Evolutionary conservation across 2,888 invertebrate genomes (phyloP), one percentile per base, ranked within the genome.

Genomic region (Leucania comma): DNA sequence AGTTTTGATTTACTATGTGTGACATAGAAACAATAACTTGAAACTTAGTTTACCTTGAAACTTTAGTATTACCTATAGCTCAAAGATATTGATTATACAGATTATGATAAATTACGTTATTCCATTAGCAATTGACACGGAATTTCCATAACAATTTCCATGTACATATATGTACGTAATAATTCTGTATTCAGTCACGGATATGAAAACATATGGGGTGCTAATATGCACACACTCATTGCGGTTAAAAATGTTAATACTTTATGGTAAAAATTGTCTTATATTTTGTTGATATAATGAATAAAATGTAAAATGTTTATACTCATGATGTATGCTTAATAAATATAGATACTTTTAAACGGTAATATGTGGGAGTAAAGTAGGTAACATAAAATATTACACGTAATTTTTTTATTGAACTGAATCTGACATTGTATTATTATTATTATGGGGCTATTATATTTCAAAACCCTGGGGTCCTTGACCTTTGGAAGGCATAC

Each of bases 51-150:
- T 22, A 32, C 42, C 24, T 53, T 60, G 10, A 35, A 46, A 46
- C 24, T 9, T n/a, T 51, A 46, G 32, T 24, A 10, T 10, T 26
- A 26, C 24, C 9, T 24, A 20, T 26, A 42, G n/a, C 35, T 48
- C 10, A 58, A 48, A 57, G 24, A 32, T 58, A 38, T 42, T 35
- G 35, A 46, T 51, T 51, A 22, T 35, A 38, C 22, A 53, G 14
- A 63, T 63, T 20, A 60, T 67, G 32, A 42, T 63, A 54, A 24
- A 66, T 66, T 53, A 65, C 35, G 9, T 29, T 59, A 76, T 68
- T 74, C 82, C 85, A 89, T 87, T 89, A 89, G 57, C 67, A 59
- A 78, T 61, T 71, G 81, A 90, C 90, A 90, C 66, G 88, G 73
- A 74, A 88, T 85, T 74, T 84, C 89, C 86, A 89, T 89, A 72